phyloP scores from a whole-genome alignment of 2,797 vertebrate genomes.

The Huso huso region DNA sequence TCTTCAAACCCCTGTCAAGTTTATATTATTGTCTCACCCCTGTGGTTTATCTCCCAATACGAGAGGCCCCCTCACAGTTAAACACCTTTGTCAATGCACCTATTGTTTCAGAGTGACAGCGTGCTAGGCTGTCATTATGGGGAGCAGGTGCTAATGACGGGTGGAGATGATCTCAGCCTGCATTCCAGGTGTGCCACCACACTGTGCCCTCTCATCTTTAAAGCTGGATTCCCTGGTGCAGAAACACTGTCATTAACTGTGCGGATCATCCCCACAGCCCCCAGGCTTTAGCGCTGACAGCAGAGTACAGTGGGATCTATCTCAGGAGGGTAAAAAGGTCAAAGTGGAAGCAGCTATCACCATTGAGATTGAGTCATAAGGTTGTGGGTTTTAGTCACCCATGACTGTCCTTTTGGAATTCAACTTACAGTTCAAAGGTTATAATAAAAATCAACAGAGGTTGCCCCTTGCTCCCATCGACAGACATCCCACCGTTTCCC shows the following conservation, averaged over 20 bases:
- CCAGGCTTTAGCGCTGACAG: too few relatives aligned
- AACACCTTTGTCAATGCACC: neutral
- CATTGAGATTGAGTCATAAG: neutral
- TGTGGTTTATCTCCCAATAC: neutral
- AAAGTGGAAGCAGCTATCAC: too few relatives aligned
- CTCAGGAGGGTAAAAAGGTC: too few relatives aligned
- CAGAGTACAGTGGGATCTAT: too few relatives aligned
- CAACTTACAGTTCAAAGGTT: too few relatives aligned
- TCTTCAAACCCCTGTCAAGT: neutral
- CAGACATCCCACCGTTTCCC: too few relatives aligned
- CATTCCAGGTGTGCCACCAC: slow-evolving; percentile 52
- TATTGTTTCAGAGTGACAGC: neutral
- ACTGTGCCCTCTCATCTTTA: slow-evolving; percentile 47
- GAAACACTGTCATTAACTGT: slow-evolving; percentile 52
- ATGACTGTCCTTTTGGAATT: too few relatives aligned
- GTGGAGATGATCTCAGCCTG: slow-evolving; percentile 18
- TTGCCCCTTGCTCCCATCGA: too few relatives aligned
- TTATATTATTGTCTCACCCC: neutral
- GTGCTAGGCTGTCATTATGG: slow-evolving; percentile 1
- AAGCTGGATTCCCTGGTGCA: slow-evolving; percentile 48
- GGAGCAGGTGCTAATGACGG: slow-evolving; percentile 40
- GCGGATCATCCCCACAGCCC: slow-evolving; percentile 18
- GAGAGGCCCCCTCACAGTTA: too few relatives aligned
- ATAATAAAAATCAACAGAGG: too few relatives aligned
- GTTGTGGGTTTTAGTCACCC: neutral